Percentiles rank a stretch among this genome's conserved stretches.
These are phyloP conservation scores for Poecilia picta DNA, from an alignment of 2,797 vertebrate species.

Conservation along the genomic window DNA sequence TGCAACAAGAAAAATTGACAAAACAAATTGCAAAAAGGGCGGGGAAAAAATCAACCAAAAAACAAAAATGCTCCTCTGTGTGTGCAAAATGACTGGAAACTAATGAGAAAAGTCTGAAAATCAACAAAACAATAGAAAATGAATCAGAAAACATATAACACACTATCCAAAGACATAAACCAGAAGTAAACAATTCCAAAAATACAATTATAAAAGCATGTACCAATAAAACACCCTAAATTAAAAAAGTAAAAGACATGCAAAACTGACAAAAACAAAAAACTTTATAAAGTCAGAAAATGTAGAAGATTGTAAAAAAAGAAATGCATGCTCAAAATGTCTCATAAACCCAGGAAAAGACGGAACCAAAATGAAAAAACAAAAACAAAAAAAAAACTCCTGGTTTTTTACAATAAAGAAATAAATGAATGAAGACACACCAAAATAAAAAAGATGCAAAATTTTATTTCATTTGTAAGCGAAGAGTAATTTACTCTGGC, in stretches of 20 bases:
- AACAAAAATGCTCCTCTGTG: neutral
- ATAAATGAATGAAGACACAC: neutral
- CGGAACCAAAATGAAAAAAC: neutral
- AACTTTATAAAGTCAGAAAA: neutral
- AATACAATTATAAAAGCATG: neutral
- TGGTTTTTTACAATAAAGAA: neutral
- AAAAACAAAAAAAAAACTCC: neutral
- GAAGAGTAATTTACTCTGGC: neutral
- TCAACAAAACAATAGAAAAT: neutral
- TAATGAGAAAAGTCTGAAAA: neutral
- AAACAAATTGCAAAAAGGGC: neutral
- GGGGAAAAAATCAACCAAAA: neutral
- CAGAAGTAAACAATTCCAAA: neutral
- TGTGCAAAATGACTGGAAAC: neutral
- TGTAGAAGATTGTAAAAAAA: neutral
- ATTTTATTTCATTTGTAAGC: neutral
- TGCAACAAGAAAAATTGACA: neutral
- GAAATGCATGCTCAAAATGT: neutral
- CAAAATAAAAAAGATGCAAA: neutral
- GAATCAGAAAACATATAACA: neutral
- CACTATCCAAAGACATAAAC: neutral
- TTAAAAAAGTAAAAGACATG: neutral
- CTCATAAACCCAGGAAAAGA: neutral
- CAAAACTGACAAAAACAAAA: neutral
- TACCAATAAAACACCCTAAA: neutral